A percentile compares a stretch with the other conserved stretches of the same genome.
phyloP scores from a whole-genome alignment of 2,888 invertebrate genomes.

The Erynnis tages region DNA sequence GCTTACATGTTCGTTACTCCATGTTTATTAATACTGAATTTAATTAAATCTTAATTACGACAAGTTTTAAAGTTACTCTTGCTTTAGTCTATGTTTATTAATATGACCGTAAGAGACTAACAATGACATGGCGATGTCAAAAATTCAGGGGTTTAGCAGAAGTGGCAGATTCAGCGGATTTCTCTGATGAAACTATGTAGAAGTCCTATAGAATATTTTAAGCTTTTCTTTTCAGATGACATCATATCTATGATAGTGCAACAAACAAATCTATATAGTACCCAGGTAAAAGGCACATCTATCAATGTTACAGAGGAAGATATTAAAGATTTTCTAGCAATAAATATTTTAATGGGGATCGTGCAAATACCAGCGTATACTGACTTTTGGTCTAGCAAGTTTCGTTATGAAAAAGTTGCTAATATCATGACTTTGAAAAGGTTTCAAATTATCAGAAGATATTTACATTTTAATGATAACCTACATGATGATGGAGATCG shows the following conservation, averaged over 20 bases:
- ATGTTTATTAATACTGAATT: too few species aligned
- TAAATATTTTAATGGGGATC: not conserved
- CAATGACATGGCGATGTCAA: not conserved
- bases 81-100: too few species aligned
- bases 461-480: slow-evolving; percentile 28
- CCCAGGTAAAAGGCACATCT: slow-evolving; percentile 12
- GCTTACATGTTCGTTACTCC: too few species aligned
- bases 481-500: slow-evolving; percentile 25
- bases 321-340: not conserved
- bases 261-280: slow-evolving; percentile 23
- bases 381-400: not conserved
- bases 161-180: not conserved
- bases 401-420: slow-evolving; percentile 29
- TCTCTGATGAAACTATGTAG: not conserved
- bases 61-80: too few species aligned
- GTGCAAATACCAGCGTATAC: not conserved
- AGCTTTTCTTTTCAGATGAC: slow-evolving; percentile 22
- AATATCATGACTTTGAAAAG: slow-evolving; percentile 32
- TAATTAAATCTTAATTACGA: too few species aligned
- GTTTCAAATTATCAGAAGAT: slow-evolving; percentile 31
- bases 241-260: slow-evolving; percentile 10
- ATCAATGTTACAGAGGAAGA: slow-evolving; percentile 29
- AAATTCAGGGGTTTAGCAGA: not conserved
- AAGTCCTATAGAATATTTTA: slow-evolving; percentile 16
- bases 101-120: too few species aligned